A percentile compares a stretch with the other conserved stretches of the same genome.
Conservation (phyloP, 2,797 vertebrate genomes). For the Coracias cyanogaster region DNA sequence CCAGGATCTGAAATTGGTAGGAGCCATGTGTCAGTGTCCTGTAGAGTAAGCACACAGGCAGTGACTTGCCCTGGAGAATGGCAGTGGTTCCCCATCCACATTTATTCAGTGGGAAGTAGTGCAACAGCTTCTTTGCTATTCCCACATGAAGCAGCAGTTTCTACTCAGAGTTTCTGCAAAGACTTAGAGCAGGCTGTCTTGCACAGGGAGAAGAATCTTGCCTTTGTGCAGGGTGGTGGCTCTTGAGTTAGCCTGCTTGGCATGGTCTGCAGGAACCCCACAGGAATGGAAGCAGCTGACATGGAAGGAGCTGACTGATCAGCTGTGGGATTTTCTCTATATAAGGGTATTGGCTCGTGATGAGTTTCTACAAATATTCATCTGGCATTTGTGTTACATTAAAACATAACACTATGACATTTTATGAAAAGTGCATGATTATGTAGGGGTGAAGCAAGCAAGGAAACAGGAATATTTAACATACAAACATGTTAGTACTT, state of each 20-base stretch:
- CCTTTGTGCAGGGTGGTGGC: neutral
- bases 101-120: neutral
- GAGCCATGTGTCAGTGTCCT: neutral
- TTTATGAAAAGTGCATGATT: neutral
- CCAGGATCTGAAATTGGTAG: neutral
- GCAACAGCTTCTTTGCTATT: neutral
- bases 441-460: neutral
- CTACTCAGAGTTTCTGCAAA: neutral
- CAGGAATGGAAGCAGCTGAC: neutral
- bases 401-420: neutral
- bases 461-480: neutral
- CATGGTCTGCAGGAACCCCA: neutral
- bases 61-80: neutral
- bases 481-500: neutral
- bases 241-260: neutral
- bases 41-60: neutral
- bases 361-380: neutral
- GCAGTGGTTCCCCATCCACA: neutral
- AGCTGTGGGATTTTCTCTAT: neutral
- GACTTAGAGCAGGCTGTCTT: neutral
- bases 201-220: neutral
- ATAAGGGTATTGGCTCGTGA: neutral
- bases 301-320: neutral
- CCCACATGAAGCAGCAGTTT: neutral
- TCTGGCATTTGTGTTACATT: neutral